These are phyloP conservation scores for Malacosoma neustria DNA, from an alignment of 2,888 invertebrate species.

Conservation along the genomic window DNA sequence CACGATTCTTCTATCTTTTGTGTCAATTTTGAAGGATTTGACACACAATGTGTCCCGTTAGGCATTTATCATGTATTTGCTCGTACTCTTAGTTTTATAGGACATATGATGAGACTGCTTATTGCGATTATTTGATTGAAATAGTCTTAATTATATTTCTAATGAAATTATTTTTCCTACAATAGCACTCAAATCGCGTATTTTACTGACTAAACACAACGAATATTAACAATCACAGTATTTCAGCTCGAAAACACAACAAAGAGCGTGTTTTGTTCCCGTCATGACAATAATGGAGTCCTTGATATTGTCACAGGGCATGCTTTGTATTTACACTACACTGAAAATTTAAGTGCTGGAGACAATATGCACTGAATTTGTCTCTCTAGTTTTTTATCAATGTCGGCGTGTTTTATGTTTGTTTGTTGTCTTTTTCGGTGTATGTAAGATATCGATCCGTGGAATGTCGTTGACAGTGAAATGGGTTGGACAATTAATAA, in stretches of 20 bases:
- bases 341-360: slow-evolving; percentile 65
- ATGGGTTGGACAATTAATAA: slow-evolving; percentile 71
- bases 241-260: slow-evolving; percentile 39
- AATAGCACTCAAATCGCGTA: neutral
- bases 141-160: too few relatives aligned
- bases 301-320: slow-evolving; percentile 53
- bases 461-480: slow-evolving; percentile 70
- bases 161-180: too few relatives aligned
- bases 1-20: too few relatives aligned
- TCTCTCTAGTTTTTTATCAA: slow-evolving; percentile 57
- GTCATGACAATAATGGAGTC: slow-evolving; percentile 43
- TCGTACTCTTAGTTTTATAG: too few relatives aligned
- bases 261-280: slow-evolving; percentile 49
- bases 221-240: slow-evolving; percentile 31
- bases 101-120: too few relatives aligned
- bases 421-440: slow-evolving; percentile 38
- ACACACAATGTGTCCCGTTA: too few relatives aligned
- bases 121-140: too few relatives aligned
- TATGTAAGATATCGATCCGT: slow-evolving; percentile 55
- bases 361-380: slow-evolving; percentile 55
- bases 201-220: slow-evolving; percentile 34
- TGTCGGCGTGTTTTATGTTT: slow-evolving; percentile 49
- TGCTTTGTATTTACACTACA: slow-evolving; percentile 69
- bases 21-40: too few relatives aligned
- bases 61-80: too few relatives aligned